A percentile compares a stretch with the other conserved stretches of the same genome.
These are phyloP conservation scores for Triplophysa bombifrons DNA, from an alignment of 2,797 vertebrate species.

Conservation along the genomic window DNA sequence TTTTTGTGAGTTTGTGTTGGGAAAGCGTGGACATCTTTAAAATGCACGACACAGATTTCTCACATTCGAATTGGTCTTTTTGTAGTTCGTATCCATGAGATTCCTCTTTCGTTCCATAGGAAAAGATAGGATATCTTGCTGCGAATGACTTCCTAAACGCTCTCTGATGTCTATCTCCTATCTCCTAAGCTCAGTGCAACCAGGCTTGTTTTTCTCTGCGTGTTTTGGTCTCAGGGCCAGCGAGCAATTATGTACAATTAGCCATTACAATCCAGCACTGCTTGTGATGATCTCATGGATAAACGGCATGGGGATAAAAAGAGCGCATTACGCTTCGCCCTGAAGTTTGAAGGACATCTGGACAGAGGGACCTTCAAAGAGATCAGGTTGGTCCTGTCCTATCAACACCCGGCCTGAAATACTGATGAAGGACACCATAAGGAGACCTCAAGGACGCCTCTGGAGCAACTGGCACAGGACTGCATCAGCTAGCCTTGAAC, in stretches of 20 bases:
- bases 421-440: conserved; percentile 45
- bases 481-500: not conserved
- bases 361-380: conserved; percentile 49
- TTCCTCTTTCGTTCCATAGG: conserved; percentile 10
- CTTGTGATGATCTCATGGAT: conserved; percentile 52
- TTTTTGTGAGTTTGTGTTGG: no score
- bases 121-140: conserved; percentile 29
- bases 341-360: conserved; percentile 47
- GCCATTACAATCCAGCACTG: conserved; percentile 45
- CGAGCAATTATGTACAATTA: conserved; percentile 58
- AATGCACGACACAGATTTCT: conserved; percentile 9
- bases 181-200: conserved; percentile 19
- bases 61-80: conserved; percentile 4
- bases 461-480: conserved; percentile 6
- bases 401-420: conserved; percentile 31
- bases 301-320: conserved; percentile 45
- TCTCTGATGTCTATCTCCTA: conserved; percentile 41
- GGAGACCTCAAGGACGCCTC: conserved; percentile 35
- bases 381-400: conserved; percentile 38
- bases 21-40: no score
- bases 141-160: conserved; percentile 37
- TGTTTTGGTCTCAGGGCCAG: conserved; percentile 40
- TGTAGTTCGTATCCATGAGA: conserved; percentile 7
- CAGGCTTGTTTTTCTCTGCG: conserved; percentile 21
- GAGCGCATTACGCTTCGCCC: conserved; percentile 45